phyloP scores from a whole-genome alignment of 2,888 invertebrate species.

The Drosophila prolongata region DNA sequence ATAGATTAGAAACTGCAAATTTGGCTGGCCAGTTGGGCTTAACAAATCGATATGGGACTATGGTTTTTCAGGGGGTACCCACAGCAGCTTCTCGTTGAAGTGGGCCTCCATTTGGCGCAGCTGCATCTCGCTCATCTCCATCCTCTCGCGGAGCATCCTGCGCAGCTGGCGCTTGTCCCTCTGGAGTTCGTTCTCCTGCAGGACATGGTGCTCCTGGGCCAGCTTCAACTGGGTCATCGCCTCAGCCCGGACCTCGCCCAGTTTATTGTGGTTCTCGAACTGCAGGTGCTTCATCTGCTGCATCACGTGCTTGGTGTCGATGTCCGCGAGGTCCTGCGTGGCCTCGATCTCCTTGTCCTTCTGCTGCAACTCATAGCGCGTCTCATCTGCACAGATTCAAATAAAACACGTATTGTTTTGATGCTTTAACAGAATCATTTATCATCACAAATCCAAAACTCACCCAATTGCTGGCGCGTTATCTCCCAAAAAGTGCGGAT shows the following conservation, averaged over 20 bases:
- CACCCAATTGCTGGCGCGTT: slow-evolving; percentile 94
- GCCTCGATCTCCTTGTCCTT: slow-evolving; percentile 95
- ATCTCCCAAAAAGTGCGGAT: slow-evolving; percentile 98
- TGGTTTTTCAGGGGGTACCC: slow-evolving; percentile 35
- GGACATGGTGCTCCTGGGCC: slow-evolving; percentile 92
- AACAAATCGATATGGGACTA: not conserved
- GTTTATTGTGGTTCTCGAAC: slow-evolving; percentile 94
- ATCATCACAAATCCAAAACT: slow-evolving; percentile 77
- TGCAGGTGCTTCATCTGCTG: slow-evolving; percentile 97
- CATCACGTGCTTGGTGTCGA: slow-evolving; percentile 93
- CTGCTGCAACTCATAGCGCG: slow-evolving; percentile 86
- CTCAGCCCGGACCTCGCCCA: slow-evolving; percentile 93
- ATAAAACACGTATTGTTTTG: no score
- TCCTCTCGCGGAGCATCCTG: slow-evolving; percentile 85
- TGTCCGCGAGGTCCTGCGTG: slow-evolving; percentile 93
- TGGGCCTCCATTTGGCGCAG: slow-evolving; percentile 82
- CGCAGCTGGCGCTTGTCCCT: slow-evolving; percentile 86
- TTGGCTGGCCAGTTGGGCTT: not conserved
- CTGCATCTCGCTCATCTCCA: slow-evolving; percentile 83
- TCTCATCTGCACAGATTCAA: slow-evolving; percentile 77
- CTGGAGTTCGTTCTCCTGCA: slow-evolving; percentile 91
- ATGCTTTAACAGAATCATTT: not conserved
- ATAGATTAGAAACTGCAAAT: not conserved
- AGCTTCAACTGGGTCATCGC: slow-evolving; percentile 92
- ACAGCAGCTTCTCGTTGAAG: slow-evolving; percentile 81